Percentiles rank a stretch among this genome's conserved stretches.
These are phyloP conservation scores for Chelon auratus DNA, from an alignment of 2,797 vertebrate species.

Conservation along the genomic window DNA sequence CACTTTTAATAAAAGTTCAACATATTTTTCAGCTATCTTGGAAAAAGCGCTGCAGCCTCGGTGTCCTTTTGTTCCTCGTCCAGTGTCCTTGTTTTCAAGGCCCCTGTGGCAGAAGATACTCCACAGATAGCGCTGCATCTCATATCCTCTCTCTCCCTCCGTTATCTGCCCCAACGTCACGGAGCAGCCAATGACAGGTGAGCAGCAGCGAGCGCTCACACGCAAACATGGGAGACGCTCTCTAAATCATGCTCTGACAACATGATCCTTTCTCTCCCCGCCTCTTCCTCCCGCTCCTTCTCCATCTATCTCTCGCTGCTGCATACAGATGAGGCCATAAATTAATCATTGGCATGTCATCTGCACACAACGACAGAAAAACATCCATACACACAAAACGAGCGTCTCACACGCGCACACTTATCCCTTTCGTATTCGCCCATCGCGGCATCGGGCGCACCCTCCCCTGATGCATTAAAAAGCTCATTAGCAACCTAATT, in stretches of 20 bases:
- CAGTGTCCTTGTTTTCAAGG: conserved; percentile 72
- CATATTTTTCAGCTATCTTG: conserved; percentile 60
- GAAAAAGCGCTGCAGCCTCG: conserved; percentile 13
- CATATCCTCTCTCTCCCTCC: conserved; percentile 72
- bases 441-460: conserved; percentile 63
- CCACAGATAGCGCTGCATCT: conserved; percentile 66
- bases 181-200: conserved; percentile 68
- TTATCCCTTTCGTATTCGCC: conserved; percentile 39
- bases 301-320: conserved; percentile 61
- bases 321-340: conserved; percentile 83
- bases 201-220: conserved; percentile 35
- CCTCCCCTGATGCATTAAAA: conserved; percentile 85
- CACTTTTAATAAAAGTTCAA: conserved; percentile 71
- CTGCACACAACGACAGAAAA: conserved; percentile 70
- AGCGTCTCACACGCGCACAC: too few relatives aligned
- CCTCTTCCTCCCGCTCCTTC: conserved; percentile 43
- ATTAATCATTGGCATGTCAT: conserved; percentile 83
- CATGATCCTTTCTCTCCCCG: conserved; percentile 60
- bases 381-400: conserved; percentile 48
- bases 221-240: conserved; percentile 62
- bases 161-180: conserved; percentile 65
- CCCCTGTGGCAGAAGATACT: conserved; percentile 65
- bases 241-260: conserved; percentile 82
- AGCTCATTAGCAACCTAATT: conserved; percentile 89
- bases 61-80: conserved; percentile 66